Conservation (phyloP, 1,140 invertebrate genomes). For the silkworm (Bombyx mori) region ASM3026992v2 NC_085126.1:5104501-5105000, state of each 20-base stretch:
- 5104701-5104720: constrained; percentile 2
- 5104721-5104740: constrained; percentile 32
- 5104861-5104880: no score
- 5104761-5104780: constrained; percentile 14
- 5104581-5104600: constrained; percentile 69
- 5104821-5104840: no score
- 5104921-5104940: constrained; percentile 5
- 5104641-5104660: not conserved
- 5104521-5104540: constrained; percentile 51
- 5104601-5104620: constrained; percentile 58
- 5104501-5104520: constrained; percentile 71
- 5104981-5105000: constrained; percentile 11
- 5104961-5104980: constrained; percentile 21
- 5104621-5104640: constrained; percentile 14
- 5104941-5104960: constrained; percentile 3
- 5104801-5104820: not conserved
- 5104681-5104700: not conserved
- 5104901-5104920: constrained; percentile 14
- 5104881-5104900: not conserved
- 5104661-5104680: not conserved
- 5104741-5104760: constrained; percentile 61
- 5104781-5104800: constrained; percentile 2
- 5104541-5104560: constrained; percentile 70
- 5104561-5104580: constrained; percentile 70
- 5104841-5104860: no score